These are phyloP conservation scores for Aphaenogaster ashmeadi DNA, from an alignment of 1,140 invertebrate species.

Conservation along the genomic window DNA sequence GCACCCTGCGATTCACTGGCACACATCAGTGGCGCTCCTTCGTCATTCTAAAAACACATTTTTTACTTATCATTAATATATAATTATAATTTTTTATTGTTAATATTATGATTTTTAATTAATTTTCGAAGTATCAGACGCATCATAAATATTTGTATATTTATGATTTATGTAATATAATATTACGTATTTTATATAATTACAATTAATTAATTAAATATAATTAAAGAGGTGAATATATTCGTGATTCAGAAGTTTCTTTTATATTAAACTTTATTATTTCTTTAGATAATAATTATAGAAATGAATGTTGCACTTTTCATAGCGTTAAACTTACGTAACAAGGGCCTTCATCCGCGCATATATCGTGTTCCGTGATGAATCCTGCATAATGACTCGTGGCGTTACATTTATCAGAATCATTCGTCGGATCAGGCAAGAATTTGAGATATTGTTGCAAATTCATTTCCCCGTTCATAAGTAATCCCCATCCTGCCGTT, in stretches of 20 bases:
- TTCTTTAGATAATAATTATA: conserved; percentile 20
- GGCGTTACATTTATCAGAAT: conserved; percentile 88
- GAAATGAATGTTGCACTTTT: conserved; percentile 53
- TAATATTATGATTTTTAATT: conserved; percentile 28
- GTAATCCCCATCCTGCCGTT: conserved; percentile 89
- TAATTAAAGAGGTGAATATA: neutral
- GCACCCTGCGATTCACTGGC: conserved; percentile 86
- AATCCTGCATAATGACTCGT: conserved; percentile 89
- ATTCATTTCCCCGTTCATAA: conserved; percentile 87
- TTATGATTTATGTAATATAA: conserved; percentile 17
- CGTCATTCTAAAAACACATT: conserved; percentile 88
- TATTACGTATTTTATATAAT: neutral
- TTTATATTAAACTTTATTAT: neutral
- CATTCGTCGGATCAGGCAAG: conserved; percentile 88
- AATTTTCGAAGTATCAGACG: neutral
- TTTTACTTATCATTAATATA: conserved; percentile 22
- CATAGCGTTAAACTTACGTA: conserved; percentile 86
- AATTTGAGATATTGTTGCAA: conserved; percentile 88
- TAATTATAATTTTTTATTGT: neutral
- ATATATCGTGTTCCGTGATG: conserved; percentile 88
- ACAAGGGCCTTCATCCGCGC: conserved; percentile 88
- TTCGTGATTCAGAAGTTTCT: neutral
- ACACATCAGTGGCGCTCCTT: conserved; percentile 90
- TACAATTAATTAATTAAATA: conserved; percentile 5
- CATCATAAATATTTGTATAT: conserved; percentile 3